These are phyloP conservation scores for Pycnonotus jocosus DNA, from an alignment of 2,113 vertebrate genomes.

Conservation along the genomic window DNA sequence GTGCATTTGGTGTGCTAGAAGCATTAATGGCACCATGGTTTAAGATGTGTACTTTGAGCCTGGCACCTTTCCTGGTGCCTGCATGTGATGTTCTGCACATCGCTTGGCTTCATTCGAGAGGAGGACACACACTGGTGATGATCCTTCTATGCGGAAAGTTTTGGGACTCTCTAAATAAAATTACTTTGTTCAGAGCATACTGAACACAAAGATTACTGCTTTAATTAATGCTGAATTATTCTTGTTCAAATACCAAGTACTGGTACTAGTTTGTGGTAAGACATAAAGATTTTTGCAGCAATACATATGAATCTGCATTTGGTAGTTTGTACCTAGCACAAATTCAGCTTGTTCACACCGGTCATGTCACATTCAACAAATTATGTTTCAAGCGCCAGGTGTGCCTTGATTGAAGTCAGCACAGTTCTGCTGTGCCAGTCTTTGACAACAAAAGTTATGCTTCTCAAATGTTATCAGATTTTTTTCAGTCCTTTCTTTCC, in stretches of 20 bases:
- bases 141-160: background rate
- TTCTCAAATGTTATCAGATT: background rate
- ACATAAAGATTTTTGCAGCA: background rate
- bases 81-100: background rate
- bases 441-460: background rate
- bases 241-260: background rate
- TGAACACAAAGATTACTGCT: background rate
- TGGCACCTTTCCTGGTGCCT: background rate
- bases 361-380: background rate
- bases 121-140: fast-evolving
- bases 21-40: background rate
- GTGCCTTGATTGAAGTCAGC: background rate
- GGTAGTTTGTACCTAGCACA: background rate
- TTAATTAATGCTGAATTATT: background rate
- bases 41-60: background rate
- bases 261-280: background rate
- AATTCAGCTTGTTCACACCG: background rate
- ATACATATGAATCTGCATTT: background rate
- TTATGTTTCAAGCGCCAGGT: background rate
- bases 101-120: background rate
- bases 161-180: background rate
- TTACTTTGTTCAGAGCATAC: background rate
- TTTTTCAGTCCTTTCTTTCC: background rate
- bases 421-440: background rate
- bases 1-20: background rate